A percentile compares a stretch with the other conserved stretches of the same genome.
Conservation (phyloP, 2,113 vertebrate genomes). For the Labeo rohita region DNA sequence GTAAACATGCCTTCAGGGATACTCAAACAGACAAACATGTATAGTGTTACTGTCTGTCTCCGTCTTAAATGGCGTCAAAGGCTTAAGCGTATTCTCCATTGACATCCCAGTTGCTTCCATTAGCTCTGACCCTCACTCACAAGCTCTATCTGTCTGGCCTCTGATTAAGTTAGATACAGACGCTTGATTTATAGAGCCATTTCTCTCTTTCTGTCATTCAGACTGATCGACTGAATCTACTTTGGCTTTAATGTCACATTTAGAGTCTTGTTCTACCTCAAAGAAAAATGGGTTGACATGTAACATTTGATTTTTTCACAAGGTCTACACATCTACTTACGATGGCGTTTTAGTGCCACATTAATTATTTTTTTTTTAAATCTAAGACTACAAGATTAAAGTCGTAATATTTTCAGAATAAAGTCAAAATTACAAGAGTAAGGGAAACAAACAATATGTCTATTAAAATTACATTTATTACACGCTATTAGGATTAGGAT, state of each 20-base stretch:
- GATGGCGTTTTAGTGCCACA: no score
- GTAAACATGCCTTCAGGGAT: not conserved
- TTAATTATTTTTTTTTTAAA: no score
- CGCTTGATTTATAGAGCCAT: not conserved
- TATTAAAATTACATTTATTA: no score
- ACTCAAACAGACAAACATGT: not conserved
- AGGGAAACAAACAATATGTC: no score
- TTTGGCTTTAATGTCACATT: constrained; percentile 29
- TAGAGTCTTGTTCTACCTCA: constrained; percentile 16
- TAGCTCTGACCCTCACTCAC: not conserved
- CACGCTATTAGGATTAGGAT: no score
- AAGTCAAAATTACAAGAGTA: no score
- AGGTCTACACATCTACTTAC: no score
- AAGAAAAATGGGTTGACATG: constrained; percentile 6
- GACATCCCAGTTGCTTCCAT: not conserved
- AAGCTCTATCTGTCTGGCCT: constrained; percentile 11
- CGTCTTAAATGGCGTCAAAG: not conserved
- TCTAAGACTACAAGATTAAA: no score
- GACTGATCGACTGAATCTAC: not conserved
- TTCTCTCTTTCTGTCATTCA: not conserved
- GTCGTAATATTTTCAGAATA: no score
- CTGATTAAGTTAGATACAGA: constrained; percentile 12
- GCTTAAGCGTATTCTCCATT: constrained; percentile 18
- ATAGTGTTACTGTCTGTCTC: not conserved
- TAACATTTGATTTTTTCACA: not conserved